These are phyloP conservation scores for Dromaius novaehollandiae DNA, from an alignment of 2,113 vertebrate genomes.

Conservation along the genomic window DNA sequence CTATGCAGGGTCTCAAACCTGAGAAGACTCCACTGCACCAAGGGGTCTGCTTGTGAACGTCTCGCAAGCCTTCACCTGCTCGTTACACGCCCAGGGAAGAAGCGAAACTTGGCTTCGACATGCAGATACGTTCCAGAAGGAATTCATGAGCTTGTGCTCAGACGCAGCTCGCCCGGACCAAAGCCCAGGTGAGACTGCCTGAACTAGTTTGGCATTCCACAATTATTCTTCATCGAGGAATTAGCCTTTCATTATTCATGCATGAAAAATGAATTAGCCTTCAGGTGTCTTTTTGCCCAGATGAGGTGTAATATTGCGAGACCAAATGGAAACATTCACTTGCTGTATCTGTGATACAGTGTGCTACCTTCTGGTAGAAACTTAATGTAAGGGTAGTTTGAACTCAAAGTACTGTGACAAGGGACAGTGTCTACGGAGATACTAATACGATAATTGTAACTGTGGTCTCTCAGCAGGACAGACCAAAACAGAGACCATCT, in stretches of 20 bases:
- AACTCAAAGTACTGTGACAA: neutral
- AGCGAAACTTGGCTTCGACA: neutral
- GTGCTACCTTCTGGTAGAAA: neutral
- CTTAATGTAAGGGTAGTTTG: neutral
- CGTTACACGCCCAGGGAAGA: neutral
- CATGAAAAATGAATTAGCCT: neutral
- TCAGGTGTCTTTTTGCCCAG: neutral
- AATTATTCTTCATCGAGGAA: neutral
- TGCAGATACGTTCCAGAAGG: neutral
- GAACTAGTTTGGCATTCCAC: neutral
- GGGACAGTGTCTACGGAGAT: neutral
- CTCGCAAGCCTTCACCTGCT: neutral
- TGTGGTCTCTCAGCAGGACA: neutral
- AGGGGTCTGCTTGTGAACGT: no score
- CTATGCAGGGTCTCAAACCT: neutral
- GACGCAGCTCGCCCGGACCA: neutral
- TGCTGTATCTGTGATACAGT: neutral
- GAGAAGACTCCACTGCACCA: neutral
- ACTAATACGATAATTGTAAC: neutral
- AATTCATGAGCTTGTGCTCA: neutral
- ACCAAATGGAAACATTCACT: neutral
- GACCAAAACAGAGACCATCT: neutral
- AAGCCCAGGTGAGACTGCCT: neutral
- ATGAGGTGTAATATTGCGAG: neutral
- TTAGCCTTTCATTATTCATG: neutral